These are phyloP conservation scores for Trachythela sp. DNA, from an alignment of 64 coral and sea anemone species.

Conservation along the genomic window DNA sequence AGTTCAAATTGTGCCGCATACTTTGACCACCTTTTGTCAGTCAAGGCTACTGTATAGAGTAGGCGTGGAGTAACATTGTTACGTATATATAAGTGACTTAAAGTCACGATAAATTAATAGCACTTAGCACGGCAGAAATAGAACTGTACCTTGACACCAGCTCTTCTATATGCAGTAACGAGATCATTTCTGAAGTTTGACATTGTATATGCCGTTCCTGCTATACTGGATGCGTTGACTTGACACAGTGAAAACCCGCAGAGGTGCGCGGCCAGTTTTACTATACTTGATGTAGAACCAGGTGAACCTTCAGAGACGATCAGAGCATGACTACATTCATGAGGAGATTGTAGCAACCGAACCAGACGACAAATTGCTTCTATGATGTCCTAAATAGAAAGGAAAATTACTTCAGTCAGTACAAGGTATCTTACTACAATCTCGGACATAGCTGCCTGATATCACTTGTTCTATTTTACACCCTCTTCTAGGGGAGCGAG, in stretches of 20 bases:
- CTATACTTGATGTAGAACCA: slow-evolving; percentile 66
- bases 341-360: slow-evolving; percentile 79
- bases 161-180: slow-evolving; percentile 79
- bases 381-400: slow-evolving; percentile 64
- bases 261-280: slow-evolving; percentile 80
- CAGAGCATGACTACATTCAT: slow-evolving; percentile 89
- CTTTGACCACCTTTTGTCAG: too few species aligned
- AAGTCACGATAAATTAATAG: too few species aligned
- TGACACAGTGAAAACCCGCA: slow-evolving; percentile 85
- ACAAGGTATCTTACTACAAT: background rate
- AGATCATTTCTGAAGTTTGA: slow-evolving; percentile 84
- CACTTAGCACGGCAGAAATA: background rate
- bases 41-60: too few species aligned
- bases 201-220: slow-evolving; percentile 54
- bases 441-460: background rate
- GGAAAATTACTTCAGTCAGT: background rate
- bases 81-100: background rate
- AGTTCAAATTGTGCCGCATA: too few species aligned
- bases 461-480: background rate
- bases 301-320: slow-evolving; percentile 85
- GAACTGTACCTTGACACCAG: slow-evolving; percentile 81
- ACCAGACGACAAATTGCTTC: slow-evolving; percentile 95
- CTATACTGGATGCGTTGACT: slow-evolving; percentile 68
- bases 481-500: too few species aligned
- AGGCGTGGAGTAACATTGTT: background rate